phyloP scores from a whole-genome alignment of 2,797 vertebrate genomes.

The Falco cherrug region DNA sequence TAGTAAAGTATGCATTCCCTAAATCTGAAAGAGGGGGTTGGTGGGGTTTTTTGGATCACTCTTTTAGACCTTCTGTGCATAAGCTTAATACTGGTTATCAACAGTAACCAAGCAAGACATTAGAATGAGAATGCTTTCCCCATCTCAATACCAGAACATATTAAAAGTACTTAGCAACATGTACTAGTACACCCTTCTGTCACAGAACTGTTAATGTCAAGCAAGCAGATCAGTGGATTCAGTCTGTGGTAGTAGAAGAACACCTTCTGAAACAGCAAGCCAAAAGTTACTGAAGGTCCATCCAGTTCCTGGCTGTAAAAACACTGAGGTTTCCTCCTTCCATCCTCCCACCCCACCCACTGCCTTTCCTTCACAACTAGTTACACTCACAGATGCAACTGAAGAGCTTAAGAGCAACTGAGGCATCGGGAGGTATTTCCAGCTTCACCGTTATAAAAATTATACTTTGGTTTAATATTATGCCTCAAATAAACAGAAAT shows the following conservation, averaged over 20 bases:
- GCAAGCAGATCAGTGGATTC: neutral
- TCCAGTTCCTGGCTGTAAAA: neutral
- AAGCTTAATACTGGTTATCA: neutral
- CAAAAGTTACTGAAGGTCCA: conserved; percentile 1
- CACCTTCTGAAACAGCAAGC: conserved; percentile 38
- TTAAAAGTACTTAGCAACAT: neutral
- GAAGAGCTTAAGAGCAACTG: neutral
- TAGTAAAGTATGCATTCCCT: neutral
- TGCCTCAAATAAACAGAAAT: neutral
- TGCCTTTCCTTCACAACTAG: neutral
- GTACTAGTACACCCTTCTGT: neutral
- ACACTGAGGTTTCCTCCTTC: neutral
- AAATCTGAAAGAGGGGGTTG: neutral
- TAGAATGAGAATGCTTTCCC: neutral
- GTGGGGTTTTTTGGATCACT: neutral
- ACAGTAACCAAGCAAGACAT: neutral
- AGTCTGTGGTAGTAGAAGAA: neutral
- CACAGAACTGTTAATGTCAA: neutral
- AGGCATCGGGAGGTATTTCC: neutral
- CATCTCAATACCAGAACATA: neutral
- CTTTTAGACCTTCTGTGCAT: neutral
- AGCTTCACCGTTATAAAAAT: neutral
- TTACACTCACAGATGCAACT: neutral
- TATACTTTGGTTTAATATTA: neutral
- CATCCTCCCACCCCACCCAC: neutral